These are phyloP conservation scores for Cremastinae sp. DNA, from an alignment of 2,888 invertebrate species.

Conservation along the genomic window DNA sequence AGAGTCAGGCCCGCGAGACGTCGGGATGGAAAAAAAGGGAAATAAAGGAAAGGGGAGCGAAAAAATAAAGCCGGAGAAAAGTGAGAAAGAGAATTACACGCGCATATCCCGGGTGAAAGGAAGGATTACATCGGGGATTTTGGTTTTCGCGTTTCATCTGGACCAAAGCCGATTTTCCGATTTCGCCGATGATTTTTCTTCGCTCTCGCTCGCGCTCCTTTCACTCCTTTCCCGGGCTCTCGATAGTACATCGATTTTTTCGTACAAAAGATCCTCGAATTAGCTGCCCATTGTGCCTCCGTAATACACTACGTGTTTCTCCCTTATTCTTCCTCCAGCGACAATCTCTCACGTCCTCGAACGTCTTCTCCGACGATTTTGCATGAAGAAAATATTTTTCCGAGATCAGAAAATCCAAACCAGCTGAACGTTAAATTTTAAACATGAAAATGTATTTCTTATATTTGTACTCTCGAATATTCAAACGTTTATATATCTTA, in stretches of 20 bases:
- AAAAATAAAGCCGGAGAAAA: slow-evolving; percentile 44
- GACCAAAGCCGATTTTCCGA: slow-evolving; percentile 80
- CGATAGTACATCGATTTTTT: slow-evolving; percentile 11
- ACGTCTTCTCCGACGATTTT: slow-evolving; percentile 73
- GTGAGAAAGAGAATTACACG: slow-evolving; percentile 73
- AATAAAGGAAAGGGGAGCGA: slow-evolving; percentile 65
- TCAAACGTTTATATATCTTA: no score
- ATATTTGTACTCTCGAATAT: no score
- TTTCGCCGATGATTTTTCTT: slow-evolving; percentile 69
- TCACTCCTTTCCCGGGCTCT: slow-evolving; percentile 7
- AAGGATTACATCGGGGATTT: slow-evolving; percentile 80
- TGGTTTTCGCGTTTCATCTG: slow-evolving; percentile 79
- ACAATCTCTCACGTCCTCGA: slow-evolving; percentile 66
- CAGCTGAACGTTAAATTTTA: no score
- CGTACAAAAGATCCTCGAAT: slow-evolving; percentile 69
- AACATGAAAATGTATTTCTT: no score
- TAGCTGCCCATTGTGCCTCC: slow-evolving; percentile 75
- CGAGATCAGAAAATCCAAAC: no score
- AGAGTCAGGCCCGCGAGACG: slow-evolving; percentile 60
- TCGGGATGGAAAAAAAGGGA: no score
- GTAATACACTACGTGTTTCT: slow-evolving; percentile 37
- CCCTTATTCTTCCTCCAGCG: slow-evolving; percentile 22
- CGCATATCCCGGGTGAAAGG: slow-evolving; percentile 71
- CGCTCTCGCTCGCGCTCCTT: slow-evolving; percentile 15
- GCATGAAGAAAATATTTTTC: no score